Evolutionary conservation across 2,113 vertebrate genomes (phyloP), one percentile per base, ranked within the genome.

Genomic region (Panthera uncia): DNA sequence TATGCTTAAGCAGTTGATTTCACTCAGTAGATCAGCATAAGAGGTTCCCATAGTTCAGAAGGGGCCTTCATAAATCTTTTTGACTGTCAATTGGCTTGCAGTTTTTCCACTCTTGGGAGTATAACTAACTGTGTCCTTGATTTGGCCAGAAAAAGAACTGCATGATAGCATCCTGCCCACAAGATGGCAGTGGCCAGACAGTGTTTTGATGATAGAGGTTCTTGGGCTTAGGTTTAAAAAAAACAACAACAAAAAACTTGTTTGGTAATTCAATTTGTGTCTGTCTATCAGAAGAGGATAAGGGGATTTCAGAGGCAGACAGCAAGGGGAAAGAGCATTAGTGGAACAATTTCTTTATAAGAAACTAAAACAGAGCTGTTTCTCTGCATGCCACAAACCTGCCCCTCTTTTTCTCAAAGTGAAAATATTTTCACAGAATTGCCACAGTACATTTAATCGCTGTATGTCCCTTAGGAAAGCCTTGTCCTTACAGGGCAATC

Each of bases 131-230:
- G 11, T 36, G 27, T 65, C 69, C 52, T 69, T 55, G 1, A 55
- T 68, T 69, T 38, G 38, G 36, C 12, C 63, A 11, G 23, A 83
- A 52, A 48, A 65, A 61, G 7, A 78, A 36, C 50, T 89, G 97
- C 71, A 88, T 25, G 55, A 18, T 84, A 63, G 16, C 0, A 0
- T 89, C 78, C 89, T 98, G 96, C 2, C 98, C 98, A 98, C 98
- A 97, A 98, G 99, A 98, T 99, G 98, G 98, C 98, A 99, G 95
- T 98, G 96, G 93, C 1, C 9, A 97, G 94, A 98, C 98, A 96
- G 98, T 71, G 83, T 98, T 78, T 86, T 1, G 88, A 91, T 8
- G 27, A 73, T 9, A 91, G 80, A 93, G 86, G 78, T n/a, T 19
- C 0, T 65, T 83, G 74, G 71, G 78, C 33, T 63, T 55, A 84